phyloP scores from a whole-genome alignment of 37 sponge, comb jelly and placozoan genomes.

The Axinella damicornis region DNA sequence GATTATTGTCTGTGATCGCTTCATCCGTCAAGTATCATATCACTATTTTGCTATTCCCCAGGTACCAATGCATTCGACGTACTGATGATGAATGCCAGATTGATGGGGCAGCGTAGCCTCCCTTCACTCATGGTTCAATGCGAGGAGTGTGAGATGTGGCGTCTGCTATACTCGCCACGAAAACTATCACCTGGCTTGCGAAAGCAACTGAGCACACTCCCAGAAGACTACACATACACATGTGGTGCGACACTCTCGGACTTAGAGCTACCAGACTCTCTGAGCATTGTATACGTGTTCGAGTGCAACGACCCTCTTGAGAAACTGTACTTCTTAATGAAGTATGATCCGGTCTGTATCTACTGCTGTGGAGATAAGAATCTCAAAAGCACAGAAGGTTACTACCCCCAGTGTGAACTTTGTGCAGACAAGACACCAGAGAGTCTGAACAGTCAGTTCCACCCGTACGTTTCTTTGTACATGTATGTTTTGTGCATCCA shows the following conservation, averaged over 20 bases:
- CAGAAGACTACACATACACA: conserved; percentile 14
- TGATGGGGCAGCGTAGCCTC: too few species aligned
- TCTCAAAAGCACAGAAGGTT: neutral
- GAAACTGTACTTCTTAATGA: conserved; percentile 62
- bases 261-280: neutral
- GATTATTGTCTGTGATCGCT: too few species aligned
- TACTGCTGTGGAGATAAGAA: conserved; percentile 41
- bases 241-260: conserved; percentile 43
- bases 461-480: neutral
- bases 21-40: too few species aligned
- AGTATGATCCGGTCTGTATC: conserved; percentile 55
- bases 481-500: neutral
- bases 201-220: neutral
- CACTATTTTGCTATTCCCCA: too few species aligned
- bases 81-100: too few species aligned
- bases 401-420: conserved; percentile 25
- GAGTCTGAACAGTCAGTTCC: neutral
- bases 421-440: neutral
- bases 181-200: neutral
- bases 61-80: too few species aligned
- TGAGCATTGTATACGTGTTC: conserved; percentile 16
- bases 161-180: neutral
- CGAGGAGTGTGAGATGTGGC: conserved; percentile 58
- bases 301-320: conserved; percentile 49
- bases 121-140: conserved; percentile 26